Evolutionary conservation across 2,888 invertebrate genomes (phyloP).

Genomic region (Cinara cedri): DNA sequence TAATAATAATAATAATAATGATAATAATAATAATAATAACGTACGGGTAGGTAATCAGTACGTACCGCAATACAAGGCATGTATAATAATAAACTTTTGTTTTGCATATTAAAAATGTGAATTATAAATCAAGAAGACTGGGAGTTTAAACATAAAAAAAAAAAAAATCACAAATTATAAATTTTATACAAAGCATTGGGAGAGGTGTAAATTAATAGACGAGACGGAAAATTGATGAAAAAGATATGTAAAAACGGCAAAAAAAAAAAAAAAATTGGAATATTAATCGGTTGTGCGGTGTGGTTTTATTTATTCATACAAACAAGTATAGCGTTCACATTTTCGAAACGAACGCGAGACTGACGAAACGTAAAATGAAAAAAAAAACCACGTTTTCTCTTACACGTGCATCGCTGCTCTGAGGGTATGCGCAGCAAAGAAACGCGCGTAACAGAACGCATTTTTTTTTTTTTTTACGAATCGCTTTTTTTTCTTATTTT

Average conservation of each 20-base stretch:
- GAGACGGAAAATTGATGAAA: background rate
- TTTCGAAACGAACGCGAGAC: background rate
- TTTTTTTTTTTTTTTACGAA: no score
- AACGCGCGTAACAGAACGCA: background rate
- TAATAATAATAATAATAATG: conserved; percentile 20
- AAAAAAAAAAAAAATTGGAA: background rate
- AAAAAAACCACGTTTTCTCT: background rate
- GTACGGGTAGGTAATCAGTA: no score
- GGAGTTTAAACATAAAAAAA: no score
- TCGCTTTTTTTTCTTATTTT: background rate
- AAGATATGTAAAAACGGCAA: background rate
- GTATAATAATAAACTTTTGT: no score
- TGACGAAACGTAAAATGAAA: no score
- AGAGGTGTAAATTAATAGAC: no score
- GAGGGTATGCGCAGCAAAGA: background rate
- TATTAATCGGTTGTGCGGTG: no score
- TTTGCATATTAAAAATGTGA: no score
- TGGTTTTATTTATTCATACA: no score
- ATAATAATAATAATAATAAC: background rate
- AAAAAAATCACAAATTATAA: no score
- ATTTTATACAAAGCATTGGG: no score
- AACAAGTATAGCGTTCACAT: background rate
- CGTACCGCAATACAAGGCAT: no score
- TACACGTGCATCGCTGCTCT: background rate
- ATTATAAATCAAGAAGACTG: conserved; percentile 39